Conservation (phyloP, 2,797 vertebrate genomes). For the Syncerus caffer region DNA sequence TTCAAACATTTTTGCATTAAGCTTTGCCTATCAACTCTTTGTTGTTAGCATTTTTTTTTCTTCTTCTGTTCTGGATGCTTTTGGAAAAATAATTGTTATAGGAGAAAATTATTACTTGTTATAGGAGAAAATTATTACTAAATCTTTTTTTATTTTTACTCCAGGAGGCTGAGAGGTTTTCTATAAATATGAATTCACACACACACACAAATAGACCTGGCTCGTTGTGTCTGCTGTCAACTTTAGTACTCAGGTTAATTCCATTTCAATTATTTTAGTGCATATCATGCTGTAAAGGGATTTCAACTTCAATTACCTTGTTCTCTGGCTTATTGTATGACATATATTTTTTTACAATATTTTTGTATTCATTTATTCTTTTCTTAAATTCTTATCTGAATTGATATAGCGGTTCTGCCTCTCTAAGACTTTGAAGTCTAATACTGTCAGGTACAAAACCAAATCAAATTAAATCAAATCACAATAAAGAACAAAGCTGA, state of each 20-base stretch:
- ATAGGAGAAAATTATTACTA: slow-evolving; percentile 32
- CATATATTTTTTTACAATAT: neutral
- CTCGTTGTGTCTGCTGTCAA: neutral
- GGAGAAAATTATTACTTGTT: slow-evolving; percentile 68
- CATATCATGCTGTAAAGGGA: slow-evolving; percentile 22
- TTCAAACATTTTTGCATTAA: slow-evolving; percentile 71
- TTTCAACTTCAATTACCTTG: slow-evolving; percentile 52
- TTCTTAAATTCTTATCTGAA: slow-evolving; percentile 40
- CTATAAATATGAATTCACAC: slow-evolving; percentile 38
- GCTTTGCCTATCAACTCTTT: slow-evolving; percentile 54
- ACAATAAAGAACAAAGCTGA: slow-evolving; percentile 1
- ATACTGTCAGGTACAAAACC: neutral
- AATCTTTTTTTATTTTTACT: slow-evolving; percentile 58
- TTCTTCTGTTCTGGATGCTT: slow-evolving; percentile 56
- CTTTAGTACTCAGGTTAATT: slow-evolving; percentile 55
- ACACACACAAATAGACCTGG: neutral
- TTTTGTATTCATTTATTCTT: neutral
- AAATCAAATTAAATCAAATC: slow-evolving; percentile 43
- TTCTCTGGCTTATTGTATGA: slow-evolving; percentile 50
- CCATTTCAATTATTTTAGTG: slow-evolving; percentile 60
- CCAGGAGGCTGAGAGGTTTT: neutral
- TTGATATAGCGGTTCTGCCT: neutral
- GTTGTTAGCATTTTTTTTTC: slow-evolving; percentile 53
- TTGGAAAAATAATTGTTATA: slow-evolving; percentile 62
- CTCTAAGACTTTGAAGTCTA: slow-evolving; percentile 35